Conservation (phyloP, 2,113 vertebrate genomes). For the Protomyctophum bolini region DNA sequence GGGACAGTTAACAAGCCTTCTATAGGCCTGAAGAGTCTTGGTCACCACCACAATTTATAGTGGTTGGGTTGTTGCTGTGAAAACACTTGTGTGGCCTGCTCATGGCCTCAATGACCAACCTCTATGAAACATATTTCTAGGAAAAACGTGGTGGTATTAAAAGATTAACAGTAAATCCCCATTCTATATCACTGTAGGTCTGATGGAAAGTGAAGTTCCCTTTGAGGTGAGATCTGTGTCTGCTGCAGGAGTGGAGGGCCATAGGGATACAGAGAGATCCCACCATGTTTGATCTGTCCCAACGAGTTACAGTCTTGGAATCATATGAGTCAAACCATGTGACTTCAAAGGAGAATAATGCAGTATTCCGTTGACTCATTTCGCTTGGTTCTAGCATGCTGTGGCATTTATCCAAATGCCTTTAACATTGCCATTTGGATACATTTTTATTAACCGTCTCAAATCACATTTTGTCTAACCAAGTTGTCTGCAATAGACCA, state of each 20-base stretch:
- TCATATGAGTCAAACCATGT: conserved; percentile 59
- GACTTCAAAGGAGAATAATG: conserved; percentile 52
- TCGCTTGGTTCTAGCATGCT: not conserved
- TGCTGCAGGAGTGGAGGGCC: conserved; percentile 2
- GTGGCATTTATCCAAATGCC: not conserved
- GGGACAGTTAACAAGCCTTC: too few species aligned
- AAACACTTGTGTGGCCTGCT: not conserved
- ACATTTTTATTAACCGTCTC: not conserved
- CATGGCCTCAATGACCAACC: conserved; percentile 19
- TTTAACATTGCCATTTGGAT: not conserved
- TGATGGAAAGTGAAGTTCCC: conserved; percentile 68
- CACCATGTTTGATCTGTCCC: conserved; percentile 58
- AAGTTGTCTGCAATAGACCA: conserved; percentile 13
- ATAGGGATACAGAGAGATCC: not conserved
- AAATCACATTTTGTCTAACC: not conserved
- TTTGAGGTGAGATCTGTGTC: conserved; percentile 67
- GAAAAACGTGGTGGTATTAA: conserved; percentile 61
- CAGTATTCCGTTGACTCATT: conserved; percentile 21
- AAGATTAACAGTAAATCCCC: conserved; percentile 74
- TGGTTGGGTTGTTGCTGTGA: not conserved
- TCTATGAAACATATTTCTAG: conserved; percentile 24
- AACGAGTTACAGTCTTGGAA: conserved; percentile 32
- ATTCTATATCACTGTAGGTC: conserved; percentile 31
- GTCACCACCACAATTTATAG: not conserved
- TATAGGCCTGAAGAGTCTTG: too few species aligned